Percentiles rank a stretch among this genome's conserved stretches.
Conservation (phyloP, 2,113 vertebrate species). For the Halichoerus grypus region DNA sequence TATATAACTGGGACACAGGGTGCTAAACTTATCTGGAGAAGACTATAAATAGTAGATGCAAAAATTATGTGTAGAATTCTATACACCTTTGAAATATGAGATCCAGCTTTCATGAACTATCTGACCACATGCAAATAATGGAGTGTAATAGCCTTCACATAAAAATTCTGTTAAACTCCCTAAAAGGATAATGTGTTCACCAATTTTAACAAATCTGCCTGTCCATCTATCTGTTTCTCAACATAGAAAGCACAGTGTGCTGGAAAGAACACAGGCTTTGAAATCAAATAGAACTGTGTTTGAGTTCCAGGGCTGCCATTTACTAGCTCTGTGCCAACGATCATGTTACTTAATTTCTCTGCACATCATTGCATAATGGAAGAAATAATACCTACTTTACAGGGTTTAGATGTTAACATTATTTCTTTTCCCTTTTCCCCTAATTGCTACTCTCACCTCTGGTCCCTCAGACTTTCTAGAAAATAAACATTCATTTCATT, state of each 20-base stretch:
- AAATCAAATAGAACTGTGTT: background rate
- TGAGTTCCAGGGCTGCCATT: background rate
- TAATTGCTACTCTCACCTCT: background rate
- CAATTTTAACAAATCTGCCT: background rate
- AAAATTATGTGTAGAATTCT: background rate
- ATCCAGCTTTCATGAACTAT: background rate
- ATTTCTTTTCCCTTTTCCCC: background rate
- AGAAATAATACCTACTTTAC: background rate
- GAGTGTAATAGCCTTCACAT: background rate
- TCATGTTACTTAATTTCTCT: background rate
- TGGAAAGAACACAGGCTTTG: background rate
- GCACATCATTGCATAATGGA: background rate
- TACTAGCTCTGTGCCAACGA: background rate
- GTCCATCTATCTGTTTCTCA: background rate
- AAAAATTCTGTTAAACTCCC: background rate
- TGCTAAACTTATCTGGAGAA: background rate
- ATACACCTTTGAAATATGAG: background rate
- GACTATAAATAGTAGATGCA: background rate
- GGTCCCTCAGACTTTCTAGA: background rate
- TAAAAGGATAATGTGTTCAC: background rate
- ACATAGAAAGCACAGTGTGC: background rate
- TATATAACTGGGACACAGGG: background rate
- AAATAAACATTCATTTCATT: background rate
- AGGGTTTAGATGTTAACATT: background rate
- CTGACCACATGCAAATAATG: background rate